phyloP scores from a whole-genome alignment of 2,888 invertebrate species.

The Eilema sororculum region DNA sequence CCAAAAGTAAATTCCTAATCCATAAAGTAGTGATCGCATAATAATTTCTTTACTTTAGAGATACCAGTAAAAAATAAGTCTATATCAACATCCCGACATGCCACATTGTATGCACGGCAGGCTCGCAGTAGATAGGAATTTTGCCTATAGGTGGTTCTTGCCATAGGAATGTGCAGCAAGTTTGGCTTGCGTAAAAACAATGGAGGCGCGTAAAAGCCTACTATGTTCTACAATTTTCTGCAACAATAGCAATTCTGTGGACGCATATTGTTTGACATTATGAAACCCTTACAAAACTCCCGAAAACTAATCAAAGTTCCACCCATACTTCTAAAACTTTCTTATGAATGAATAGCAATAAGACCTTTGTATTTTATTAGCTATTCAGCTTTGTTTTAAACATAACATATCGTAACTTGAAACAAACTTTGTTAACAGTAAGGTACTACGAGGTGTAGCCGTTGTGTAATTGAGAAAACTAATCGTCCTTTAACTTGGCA shows the following conservation, averaged over 20 bases:
- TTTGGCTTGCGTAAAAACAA: too few species aligned
- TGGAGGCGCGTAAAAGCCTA: too few species aligned
- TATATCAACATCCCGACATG: too few species aligned
- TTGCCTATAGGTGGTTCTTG: too few species aligned
- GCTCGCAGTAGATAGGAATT: too few species aligned
- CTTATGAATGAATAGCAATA: not conserved
- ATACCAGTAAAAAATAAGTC: too few species aligned
- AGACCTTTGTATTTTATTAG: not conserved
- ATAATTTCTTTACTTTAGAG: too few species aligned
- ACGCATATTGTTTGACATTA: not conserved
- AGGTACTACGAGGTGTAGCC: not conserved
- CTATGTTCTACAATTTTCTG: not conserved
- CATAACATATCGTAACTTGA: not conserved
- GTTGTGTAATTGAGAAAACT: not conserved
- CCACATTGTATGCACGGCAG: too few species aligned
- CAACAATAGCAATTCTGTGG: not conserved
- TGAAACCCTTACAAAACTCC: not conserved
- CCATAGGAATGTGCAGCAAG: too few species aligned
- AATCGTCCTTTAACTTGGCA: not conserved
- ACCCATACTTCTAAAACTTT: constrained; percentile 3
- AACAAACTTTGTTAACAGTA: not conserved
- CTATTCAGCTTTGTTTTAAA: constrained; percentile 2
- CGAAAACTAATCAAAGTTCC: constrained; percentile 9
- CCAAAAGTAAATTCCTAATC: too few species aligned
- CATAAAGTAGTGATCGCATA: too few species aligned